Conservation (phyloP, 2,797 vertebrate genomes). For the Emys orbicularis region DNA sequence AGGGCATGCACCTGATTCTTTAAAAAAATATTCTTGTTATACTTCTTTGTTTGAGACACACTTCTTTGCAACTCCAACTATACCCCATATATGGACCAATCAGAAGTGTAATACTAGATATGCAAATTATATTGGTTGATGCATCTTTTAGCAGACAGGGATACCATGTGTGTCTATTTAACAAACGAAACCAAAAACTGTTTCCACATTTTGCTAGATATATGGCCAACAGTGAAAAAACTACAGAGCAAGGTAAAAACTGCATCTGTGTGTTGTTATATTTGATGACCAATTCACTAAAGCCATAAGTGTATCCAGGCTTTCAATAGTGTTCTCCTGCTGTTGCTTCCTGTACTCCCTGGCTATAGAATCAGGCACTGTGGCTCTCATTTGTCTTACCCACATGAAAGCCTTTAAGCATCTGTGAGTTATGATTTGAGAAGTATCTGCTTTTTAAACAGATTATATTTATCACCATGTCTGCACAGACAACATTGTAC, state of each 20-base stretch:
- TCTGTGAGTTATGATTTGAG: conserved; percentile 84
- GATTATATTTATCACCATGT: conserved; percentile 77
- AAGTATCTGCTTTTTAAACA: conserved; percentile 81
- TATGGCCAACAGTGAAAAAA: conserved; percentile 36
- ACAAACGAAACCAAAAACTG: conserved; percentile 61
- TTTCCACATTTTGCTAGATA: conserved; percentile 65
- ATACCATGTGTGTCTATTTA: conserved; percentile 63
- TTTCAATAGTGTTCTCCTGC: conserved; percentile 77
- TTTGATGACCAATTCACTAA: conserved; percentile 67
- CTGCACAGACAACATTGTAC: conserved; percentile 68
- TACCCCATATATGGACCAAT: neutral
- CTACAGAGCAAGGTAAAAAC: conserved; percentile 75
- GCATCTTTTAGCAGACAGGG: conserved; percentile 50
- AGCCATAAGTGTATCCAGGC: conserved; percentile 71
- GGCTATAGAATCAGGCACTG: conserved; percentile 77
- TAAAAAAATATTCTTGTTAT: neutral
- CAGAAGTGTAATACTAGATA: conserved; percentile 26
- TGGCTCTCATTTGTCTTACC: conserved; percentile 81
- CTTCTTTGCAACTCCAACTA: neutral
- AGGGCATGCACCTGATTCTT: neutral
- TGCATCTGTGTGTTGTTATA: conserved; percentile 72
- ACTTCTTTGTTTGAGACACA: neutral
- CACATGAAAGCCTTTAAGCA: conserved; percentile 82
- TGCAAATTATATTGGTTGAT: conserved; percentile 59
- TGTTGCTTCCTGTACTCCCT: conserved; percentile 78